Evolutionary conservation across 2,888 invertebrate species (phyloP), one percentile per base, ranked within the genome.

Genomic region (Acleris cristana): DNA sequence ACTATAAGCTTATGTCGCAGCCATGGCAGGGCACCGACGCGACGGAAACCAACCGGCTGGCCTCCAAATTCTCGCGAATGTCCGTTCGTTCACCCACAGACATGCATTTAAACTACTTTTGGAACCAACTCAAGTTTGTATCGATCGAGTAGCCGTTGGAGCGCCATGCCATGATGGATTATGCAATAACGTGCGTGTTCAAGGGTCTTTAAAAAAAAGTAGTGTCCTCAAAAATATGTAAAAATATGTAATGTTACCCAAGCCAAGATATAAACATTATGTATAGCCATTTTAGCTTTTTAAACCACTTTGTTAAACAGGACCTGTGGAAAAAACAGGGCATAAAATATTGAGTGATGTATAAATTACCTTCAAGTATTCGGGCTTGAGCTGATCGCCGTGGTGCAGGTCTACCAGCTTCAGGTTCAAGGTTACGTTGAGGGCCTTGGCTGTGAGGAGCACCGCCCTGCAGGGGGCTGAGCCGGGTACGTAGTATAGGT

Each of bases 391-490:
- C 16, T 94, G 92, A 34, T 94, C 95, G 2, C 93, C 93, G 18
- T 82, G 82, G 59, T 88, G 58, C 6, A 94, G 71, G 74, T 94
- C 89, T 12, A 93, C 75, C 16, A 79, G 73, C 78, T 94, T 95
- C 26, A 94, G 79, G 78, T 95, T 94, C 6, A 95, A 82, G 53
- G 94, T 90, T 14, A 96, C 76, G 30, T 95, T 94, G 18, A 96
- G 82, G 23, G 94, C 93, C 68, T 93, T 94, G 0, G 95, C 94
- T 26, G 94, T 85, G 75, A 96, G 84, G 73, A 95, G 81, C 16
- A 95, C 94, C 6, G 94, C 82, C 19, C 95, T 88, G 77, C 94
- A 95, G 0, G 95, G 95, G 10, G 95, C 90, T 71, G 95, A 95
- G 16, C 88, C 86, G 0, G 92, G 87, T 0, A 92, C 83, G 83